Evolutionary conservation across 2,888 invertebrate species (phyloP).

Genomic region (Acanthoscelides obtectus): DNA sequence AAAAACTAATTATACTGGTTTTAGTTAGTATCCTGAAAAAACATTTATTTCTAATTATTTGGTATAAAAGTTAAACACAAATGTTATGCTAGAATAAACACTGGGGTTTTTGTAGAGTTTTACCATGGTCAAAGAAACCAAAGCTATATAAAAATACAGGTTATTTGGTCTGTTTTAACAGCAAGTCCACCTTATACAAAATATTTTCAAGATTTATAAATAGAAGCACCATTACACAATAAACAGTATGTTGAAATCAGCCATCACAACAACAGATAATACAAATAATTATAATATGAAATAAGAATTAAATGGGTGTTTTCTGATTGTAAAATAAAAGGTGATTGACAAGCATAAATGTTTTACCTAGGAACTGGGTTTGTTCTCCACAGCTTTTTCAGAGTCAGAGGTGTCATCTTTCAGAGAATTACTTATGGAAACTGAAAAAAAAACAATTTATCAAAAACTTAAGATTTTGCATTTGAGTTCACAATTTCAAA

Average conservation of each 20-base stretch:
- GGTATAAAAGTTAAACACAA: neutral
- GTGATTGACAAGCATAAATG: too few species aligned
- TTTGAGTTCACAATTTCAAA: too few species aligned
- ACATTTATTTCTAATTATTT: neutral
- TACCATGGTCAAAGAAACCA: neutral
- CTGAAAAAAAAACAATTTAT: neutral
- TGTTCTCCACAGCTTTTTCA: neutral
- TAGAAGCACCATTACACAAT: neutral
- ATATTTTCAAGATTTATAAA: neutral
- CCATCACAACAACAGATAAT: neutral
- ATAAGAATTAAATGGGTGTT: too few species aligned
- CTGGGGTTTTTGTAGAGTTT: neutral
- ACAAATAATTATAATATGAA: neutral
- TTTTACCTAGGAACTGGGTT: neutral
- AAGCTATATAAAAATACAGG: neutral
- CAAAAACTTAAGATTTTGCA: too few species aligned
- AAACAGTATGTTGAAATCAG: neutral
- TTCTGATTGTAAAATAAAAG: too few species aligned
- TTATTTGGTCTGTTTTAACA: neutral
- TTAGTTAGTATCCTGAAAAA: too few species aligned
- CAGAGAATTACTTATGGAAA: slow-evolving; percentile 1
- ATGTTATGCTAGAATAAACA: neutral
- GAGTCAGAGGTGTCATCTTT: neutral
- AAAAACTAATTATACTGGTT: too few species aligned
- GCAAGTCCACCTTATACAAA: neutral